phyloP scores from a whole-genome alignment of 1,140 invertebrate species.

The Caenorhabditis tropicalis region DNA sequence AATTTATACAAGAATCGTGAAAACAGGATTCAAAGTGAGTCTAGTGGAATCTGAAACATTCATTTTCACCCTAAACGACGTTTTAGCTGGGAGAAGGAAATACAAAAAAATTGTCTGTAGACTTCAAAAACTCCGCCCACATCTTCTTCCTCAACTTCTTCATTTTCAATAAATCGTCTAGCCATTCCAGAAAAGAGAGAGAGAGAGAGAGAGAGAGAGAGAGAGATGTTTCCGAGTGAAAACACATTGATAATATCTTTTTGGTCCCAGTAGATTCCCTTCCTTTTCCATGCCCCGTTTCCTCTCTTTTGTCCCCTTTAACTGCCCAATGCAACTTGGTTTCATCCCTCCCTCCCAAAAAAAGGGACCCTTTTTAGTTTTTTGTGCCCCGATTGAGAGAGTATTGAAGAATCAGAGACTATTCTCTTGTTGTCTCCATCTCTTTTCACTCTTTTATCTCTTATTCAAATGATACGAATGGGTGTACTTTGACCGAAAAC shows the following conservation, averaged over 20 bases:
- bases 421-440: neutral
- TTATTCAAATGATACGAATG: conserved; percentile 7
- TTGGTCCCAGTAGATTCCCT: neutral
- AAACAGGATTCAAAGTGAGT: too few relatives aligned
- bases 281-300: neutral
- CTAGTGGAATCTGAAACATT: too few relatives aligned
- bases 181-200: too few relatives aligned
- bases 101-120: too few relatives aligned
- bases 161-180: too few relatives aligned
- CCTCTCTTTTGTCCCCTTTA: neutral
- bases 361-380: neutral
- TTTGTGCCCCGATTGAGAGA: neutral
- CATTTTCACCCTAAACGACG: too few relatives aligned
- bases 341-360: neutral
- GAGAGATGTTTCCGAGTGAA: neutral
- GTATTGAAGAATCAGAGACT: neutral
- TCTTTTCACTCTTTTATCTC: neutral
- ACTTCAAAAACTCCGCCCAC: too few relatives aligned
- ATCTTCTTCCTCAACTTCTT: too few relatives aligned
- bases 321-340: conserved; percentile 15
- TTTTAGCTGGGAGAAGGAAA: too few relatives aligned
- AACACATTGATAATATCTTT: conserved; percentile 36
- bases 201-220: too few relatives aligned
- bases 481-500: conserved; percentile 2
- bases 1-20: too few relatives aligned